A percentile compares a stretch with the other conserved stretches of the same genome.
Conservation (phyloP, 2,797 vertebrate species). For the Peromyscus nudipes region DNA sequence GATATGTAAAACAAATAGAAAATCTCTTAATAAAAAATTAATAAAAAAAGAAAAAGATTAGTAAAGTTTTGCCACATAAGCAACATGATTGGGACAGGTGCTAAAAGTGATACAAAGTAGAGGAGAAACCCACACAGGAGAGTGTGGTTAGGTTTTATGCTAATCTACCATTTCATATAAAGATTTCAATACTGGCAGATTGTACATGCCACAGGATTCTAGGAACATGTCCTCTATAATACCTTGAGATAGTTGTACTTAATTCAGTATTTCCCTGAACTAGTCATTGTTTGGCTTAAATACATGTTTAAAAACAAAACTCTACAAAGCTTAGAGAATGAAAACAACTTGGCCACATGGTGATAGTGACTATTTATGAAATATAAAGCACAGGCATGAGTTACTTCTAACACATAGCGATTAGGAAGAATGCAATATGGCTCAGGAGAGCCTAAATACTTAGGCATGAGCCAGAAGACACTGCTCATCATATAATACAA, state of each 20-base stretch:
- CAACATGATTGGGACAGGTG: not conserved
- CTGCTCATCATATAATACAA: not conserved
- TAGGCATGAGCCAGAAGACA: not conserved
- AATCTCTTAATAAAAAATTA: too few relatives aligned
- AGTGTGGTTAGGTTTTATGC: not conserved
- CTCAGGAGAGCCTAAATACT: rapidly evolving
- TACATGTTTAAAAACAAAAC: not conserved
- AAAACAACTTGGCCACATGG: not conserved
- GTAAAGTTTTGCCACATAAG: not conserved
- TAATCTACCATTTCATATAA: not conserved
- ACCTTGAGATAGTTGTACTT: not conserved
- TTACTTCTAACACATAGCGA: not conserved
- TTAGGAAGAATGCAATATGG: not conserved
- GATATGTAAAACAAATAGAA: too few relatives aligned
- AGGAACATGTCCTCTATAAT: not conserved
- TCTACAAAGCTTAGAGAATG: not conserved
- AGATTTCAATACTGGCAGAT: not conserved
- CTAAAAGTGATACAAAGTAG: not conserved
- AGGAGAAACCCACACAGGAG: not conserved
- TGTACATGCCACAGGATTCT: not conserved
- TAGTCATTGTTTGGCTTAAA: not conserved
- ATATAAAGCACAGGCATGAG: not conserved
- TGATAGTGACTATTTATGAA: not conserved
- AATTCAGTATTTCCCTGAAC: not conserved
- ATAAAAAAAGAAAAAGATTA: not conserved